A percentile compares a stretch with the other conserved stretches of the same genome.
These are phyloP conservation scores for Ischnura elegans DNA, from an alignment of 2,888 invertebrate species.

Conservation along the genomic window DNA sequence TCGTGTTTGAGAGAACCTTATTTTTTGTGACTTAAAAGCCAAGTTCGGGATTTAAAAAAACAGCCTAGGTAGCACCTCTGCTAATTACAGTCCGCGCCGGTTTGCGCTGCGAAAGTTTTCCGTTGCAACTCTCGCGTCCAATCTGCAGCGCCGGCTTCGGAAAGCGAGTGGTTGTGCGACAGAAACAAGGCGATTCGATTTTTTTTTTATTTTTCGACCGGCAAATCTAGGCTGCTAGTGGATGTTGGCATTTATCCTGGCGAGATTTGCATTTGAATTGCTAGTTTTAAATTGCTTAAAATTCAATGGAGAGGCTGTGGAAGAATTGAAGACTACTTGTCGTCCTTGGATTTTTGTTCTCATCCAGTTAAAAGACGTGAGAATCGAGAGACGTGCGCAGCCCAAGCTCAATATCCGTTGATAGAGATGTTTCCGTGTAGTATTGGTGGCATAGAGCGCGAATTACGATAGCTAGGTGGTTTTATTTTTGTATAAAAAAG, in stretches of 20 bases:
- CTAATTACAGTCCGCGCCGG: not conserved
- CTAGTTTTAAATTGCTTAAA: not conserved
- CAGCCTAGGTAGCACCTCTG: not conserved
- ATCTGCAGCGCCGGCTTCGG: not conserved
- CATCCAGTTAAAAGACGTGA: too few relatives aligned
- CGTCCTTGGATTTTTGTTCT: not conserved
- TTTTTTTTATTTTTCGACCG: not conserved
- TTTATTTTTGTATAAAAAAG: too few relatives aligned
- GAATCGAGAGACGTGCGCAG: too few relatives aligned
- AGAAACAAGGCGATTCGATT: not conserved
- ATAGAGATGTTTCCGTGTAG: too few relatives aligned
- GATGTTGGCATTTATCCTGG: not conserved
- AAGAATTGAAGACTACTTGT: not conserved
- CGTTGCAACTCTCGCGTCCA: not conserved
- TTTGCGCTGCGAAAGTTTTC: not conserved
- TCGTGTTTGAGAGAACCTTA: not conserved
- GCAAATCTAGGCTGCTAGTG: not conserved
- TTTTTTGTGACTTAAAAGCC: not conserved
- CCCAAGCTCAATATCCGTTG: too few relatives aligned
- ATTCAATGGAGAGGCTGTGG: not conserved
- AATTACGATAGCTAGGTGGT: too few relatives aligned
- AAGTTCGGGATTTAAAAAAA: not conserved
- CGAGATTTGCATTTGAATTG: not conserved
- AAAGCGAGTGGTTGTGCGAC: not conserved
- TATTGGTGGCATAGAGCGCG: too few relatives aligned